These are phyloP conservation scores for Rhyacichthys aspro DNA, from an alignment of 2,797 vertebrate species.

Conservation along the genomic window DNA sequence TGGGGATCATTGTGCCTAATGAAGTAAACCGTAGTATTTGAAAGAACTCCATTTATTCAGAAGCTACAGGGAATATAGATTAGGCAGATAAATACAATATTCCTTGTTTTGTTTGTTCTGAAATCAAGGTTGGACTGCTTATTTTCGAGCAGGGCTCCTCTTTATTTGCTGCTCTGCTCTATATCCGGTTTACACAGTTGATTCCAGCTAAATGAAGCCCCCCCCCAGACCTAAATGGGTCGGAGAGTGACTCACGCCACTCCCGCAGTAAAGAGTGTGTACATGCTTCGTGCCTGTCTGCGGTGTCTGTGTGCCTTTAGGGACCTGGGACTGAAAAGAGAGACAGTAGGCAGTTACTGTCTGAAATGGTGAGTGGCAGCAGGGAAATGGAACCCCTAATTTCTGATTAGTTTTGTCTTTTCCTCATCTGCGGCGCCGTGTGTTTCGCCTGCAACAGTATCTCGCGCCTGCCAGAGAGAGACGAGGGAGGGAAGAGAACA, in stretches of 20 bases:
- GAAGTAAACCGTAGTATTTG: conserved; percentile 31
- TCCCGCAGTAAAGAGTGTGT: conserved; percentile 19
- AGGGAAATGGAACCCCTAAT: conserved; percentile 63
- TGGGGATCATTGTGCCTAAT: conserved; percentile 20
- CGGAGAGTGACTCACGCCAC: conserved; percentile 29
- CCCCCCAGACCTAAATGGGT: neutral
- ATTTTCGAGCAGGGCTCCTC: neutral
- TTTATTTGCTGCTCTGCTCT: conserved; percentile 16
- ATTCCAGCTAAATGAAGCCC: conserved; percentile 39
- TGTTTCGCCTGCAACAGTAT: conserved; percentile 29
- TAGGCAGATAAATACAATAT: conserved; percentile 17
- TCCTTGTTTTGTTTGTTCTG: conserved; percentile 8
- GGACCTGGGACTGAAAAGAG: conserved; percentile 8
- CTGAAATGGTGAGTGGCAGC: conserved; percentile 65
- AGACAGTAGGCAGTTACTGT: conserved; percentile 34
- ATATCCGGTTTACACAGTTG: conserved; percentile 22
- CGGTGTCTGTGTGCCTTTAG: neutral
- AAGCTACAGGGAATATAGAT: conserved; percentile 16
- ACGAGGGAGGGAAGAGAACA: neutral
- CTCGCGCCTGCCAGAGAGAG: conserved; percentile 5
- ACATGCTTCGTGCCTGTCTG: neutral
- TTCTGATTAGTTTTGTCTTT: conserved; percentile 72
- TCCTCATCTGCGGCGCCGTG: conserved; percentile 50
- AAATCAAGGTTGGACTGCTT: no score
- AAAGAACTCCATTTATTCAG: neutral